Evolutionary conservation across 2,888 invertebrate genomes (phyloP).

Genomic region (Pyrrhia umbra): DNA sequence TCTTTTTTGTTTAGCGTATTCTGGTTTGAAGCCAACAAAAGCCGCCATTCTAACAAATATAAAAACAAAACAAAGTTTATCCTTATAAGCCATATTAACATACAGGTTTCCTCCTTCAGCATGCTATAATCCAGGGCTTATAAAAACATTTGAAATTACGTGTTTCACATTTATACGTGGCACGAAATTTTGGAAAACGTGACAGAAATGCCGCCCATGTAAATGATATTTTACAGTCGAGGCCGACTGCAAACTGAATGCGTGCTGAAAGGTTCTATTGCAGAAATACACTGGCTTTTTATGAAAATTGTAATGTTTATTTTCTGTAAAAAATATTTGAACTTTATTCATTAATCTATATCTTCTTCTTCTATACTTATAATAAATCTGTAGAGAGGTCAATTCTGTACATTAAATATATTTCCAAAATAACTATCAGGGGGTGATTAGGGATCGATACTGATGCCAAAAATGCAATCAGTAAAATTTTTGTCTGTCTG

Average conservation of each 20-base stretch:
- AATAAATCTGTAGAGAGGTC: too few relatives aligned
- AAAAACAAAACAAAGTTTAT: neutral
- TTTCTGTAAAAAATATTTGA: too few relatives aligned
- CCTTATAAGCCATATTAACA: neutral
- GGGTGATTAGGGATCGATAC: too few relatives aligned
- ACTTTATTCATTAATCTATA: too few relatives aligned
- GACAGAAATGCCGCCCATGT: neutral
- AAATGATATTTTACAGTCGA: neutral
- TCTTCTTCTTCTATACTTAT: too few relatives aligned
- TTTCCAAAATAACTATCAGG: too few relatives aligned
- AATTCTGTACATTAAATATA: too few relatives aligned
- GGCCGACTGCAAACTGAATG: neutral
- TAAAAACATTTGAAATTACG: conserved; percentile 9
- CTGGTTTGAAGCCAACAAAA: neutral
- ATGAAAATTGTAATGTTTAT: neutral
- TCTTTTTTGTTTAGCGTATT: too few relatives aligned
- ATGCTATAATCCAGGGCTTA: conserved; percentile 8
- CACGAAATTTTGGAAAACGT: neutral
- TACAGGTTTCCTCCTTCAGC: neutral
- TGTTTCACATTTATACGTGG: neutral
- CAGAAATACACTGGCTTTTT: neutral
- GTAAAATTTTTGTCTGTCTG: too few relatives aligned
- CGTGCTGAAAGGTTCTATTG: neutral
- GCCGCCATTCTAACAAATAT: neutral
- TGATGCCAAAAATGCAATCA: too few relatives aligned